phyloP scores from a whole-genome alignment of 2,888 invertebrate genomes.

The Chloroclysta siterata region DNA sequence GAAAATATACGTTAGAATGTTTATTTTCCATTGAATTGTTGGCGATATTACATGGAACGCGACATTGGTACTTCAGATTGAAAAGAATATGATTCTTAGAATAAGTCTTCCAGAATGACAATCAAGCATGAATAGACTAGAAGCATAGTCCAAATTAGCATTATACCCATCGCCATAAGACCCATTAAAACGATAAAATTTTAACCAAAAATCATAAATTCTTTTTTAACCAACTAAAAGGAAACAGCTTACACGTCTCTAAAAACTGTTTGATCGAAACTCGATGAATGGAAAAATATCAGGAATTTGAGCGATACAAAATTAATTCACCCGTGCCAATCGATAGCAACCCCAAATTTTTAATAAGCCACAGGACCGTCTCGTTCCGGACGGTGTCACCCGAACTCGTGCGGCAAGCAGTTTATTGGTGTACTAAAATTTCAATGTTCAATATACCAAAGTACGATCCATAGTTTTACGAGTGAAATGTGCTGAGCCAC shows the following conservation, averaged over 20 bases:
- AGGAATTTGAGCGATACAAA: conserved; percentile 32
- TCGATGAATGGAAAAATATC: conserved; percentile 9
- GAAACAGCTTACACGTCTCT: not conserved
- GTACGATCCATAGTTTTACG: conserved; percentile 75
- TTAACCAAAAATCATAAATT: no score
- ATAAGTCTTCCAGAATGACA: no score
- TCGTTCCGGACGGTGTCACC: conserved; percentile 53
- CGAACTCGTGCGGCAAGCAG: conserved; percentile 60
- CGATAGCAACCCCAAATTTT: conserved; percentile 47
- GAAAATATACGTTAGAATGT: conserved; percentile 29
- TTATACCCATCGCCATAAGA: no score
- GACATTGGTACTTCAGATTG: not conserved
- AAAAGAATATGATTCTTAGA: no score
- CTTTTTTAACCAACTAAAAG: not conserved
- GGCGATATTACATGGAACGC: conserved; percentile 18
- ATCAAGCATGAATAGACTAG: no score
- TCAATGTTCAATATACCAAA: conserved; percentile 73
- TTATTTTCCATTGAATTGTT: conserved; percentile 18
- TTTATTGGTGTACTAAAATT: conserved; percentile 74
- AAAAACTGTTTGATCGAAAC: conserved; percentile 5
- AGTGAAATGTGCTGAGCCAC: conserved; percentile 73
- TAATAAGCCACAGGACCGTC: conserved; percentile 45
- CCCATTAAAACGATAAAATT: no score
- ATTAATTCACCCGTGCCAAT: conserved; percentile 39
- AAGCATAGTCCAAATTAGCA: no score